Conservation (phyloP, 2,797 vertebrate genomes). For the Xiphophorus birchmanni region DNA sequence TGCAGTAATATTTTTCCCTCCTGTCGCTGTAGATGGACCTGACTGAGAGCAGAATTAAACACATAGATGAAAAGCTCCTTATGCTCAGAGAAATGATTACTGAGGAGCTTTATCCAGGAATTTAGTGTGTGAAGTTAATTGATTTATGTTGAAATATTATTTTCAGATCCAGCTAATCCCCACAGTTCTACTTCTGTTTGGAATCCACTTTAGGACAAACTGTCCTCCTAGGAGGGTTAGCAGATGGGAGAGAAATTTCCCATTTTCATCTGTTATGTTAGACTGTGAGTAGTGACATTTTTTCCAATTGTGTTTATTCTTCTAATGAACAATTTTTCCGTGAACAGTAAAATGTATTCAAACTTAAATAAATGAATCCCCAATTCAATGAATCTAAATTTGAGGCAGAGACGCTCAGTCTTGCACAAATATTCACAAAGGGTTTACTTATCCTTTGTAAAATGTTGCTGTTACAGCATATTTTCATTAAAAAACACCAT, state of each 20-base stretch:
- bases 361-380: not conserved
- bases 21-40: constrained; percentile 57
- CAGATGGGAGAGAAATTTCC: constrained; percentile 14
- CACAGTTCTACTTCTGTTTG: constrained; percentile 51
- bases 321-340: not conserved
- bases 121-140: constrained; percentile 75
- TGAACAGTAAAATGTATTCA: constrained; percentile 4
- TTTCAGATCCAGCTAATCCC: constrained; percentile 70
- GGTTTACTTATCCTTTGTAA: not conserved
- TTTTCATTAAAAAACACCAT: not conserved
- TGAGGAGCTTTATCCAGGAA: constrained; percentile 76
- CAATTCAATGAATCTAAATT: not conserved
- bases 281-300: not conserved
- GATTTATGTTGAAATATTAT: constrained; percentile 79
- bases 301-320: not conserved
- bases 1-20: constrained; percentile 53
- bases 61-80: constrained; percentile 82
- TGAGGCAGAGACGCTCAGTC: not conserved
- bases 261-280: constrained; percentile 1
- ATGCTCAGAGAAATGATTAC: constrained; percentile 79
- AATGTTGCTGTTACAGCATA: not conserved
- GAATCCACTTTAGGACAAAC: constrained; percentile 53
- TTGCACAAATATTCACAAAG: not conserved
- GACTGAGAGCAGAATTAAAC: constrained; percentile 75
- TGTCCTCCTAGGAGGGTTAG: constrained; percentile 38